Evolutionary conservation across 2,888 invertebrate species (phyloP), one percentile per base, ranked within the genome.

Genomic region (Rapana venosa): DNA sequence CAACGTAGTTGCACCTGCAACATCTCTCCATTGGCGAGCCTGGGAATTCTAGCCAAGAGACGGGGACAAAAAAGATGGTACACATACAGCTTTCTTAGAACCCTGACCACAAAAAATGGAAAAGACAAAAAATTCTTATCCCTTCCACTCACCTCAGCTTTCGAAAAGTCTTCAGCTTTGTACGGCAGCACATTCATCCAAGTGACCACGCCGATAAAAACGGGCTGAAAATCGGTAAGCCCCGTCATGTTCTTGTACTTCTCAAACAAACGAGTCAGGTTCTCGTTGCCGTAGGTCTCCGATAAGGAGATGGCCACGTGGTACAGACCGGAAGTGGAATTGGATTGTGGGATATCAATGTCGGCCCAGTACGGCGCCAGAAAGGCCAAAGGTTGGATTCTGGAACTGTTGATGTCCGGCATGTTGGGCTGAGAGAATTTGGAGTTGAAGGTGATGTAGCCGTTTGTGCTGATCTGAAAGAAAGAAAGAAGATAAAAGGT

Each of bases 361-460:
- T 87, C 87, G 36, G 87, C 47, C 87, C 87, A 87, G 47, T 74
- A 87, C 13, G 87, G 74, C 15, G 74, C 87, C 32, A 87, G 35
- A 74, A 87, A 86, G 32, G 32, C 2, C 5, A 86, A 13, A 11
- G 84, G 58, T 15, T 26, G 2, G 5, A 84, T n/a, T 4, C 13
- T 47, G 56, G 84, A 26, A 32, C 66, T 86, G 61, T 0, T 20
- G 61, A 15, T 20, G 17, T 8, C 66, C 2, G 86, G 86, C 86
- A 86, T 61, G 17, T 4, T 20, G 32, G 86, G 32, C 0, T 17
- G 56, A 22, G 61, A 86, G 30, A 86, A 30, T 0, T 66, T 35
- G 35, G 66, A 35, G 86, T 86, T 86, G 86, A 86, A 86, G 22
- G 66, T 86, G 32, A 86, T 47, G 86, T 86, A 86, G 20, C 86